phyloP scores from a whole-genome alignment of 1,140 invertebrate species.

The Brachionus manjavacas region DNA sequence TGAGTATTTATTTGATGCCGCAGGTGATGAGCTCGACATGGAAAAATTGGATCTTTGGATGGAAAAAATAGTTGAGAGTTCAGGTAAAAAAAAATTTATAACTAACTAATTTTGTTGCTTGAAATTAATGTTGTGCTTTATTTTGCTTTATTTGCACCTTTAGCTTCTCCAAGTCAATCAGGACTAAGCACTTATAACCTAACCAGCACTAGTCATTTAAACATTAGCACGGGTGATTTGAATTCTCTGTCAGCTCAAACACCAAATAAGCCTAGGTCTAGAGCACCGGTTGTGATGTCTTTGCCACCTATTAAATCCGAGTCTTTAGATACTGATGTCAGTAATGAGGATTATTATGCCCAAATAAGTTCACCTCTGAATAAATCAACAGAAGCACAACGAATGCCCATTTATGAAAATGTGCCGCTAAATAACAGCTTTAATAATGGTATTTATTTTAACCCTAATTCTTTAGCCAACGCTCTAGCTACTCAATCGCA shows the following conservation, averaged over 20 bases:
- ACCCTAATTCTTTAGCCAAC: neutral
- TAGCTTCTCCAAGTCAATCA: neutral
- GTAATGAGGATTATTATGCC: conserved; percentile 5
- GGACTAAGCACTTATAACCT: neutral
- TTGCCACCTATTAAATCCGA: conserved; percentile 13
- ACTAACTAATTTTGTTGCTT: neutral
- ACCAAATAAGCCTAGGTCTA: conserved; percentile 12
- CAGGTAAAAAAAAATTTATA: neutral
- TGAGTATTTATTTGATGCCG: conserved; percentile 34
- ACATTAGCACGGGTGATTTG: conserved; percentile 20
- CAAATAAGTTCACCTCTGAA: neutral
- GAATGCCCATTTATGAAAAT: neutral
- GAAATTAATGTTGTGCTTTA: neutral
- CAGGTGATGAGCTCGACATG: neutral
- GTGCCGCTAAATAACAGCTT: neutral
- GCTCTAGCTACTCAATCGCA: neutral
- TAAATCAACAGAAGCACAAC: neutral
- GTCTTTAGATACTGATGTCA: neutral
- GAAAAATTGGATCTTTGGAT: conserved; percentile 30
- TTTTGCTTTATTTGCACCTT: neutral
- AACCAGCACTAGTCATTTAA: neutral
- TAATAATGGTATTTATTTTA: conserved; percentile 40
- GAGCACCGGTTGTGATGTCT: conserved; percentile 1
- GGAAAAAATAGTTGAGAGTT: conserved; percentile 18
- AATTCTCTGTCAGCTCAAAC: neutral